Base-by-base conservation (phyloP, 2,797 vertebrate species). In the Cynodonichthys magdalenae region DNA sequence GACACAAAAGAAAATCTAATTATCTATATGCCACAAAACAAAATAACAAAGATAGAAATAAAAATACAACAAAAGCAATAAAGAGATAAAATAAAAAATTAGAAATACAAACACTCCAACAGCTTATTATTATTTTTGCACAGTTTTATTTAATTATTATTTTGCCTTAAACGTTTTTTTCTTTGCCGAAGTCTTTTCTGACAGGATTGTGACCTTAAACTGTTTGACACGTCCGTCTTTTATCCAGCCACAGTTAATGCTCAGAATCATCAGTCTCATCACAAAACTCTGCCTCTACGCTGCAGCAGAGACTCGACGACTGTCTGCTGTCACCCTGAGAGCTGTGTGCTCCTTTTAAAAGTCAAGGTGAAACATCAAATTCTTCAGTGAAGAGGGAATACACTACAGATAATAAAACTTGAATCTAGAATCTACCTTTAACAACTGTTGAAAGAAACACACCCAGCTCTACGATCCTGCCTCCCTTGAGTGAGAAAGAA, bases 331-430 rank as follows among this genome's bases (percentile, higher is more conserved):
- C 79, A 39, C 68, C 46, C 51, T 6, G 36, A 52, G 42, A 71
- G 49, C 49, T 58, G 74, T 14, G 27, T n/a, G 75, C 72, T 70
- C 69, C 71, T 66, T 80, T 81, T 70, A 74, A 81, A 88, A 89
- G 85, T 87, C 82, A 88, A 86, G 87, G 85, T 88, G 89, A 86
- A 54, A 73, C 58, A 1, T 70, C 27, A 5, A 62, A 48, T 54
- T 81, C 53, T 77, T 15, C 48, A 56, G 74, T 63, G 62, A 69
- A 68, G 63, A 73, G 64, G 65, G 52, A 67, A 49, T 20, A 4
- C 9, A 6, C 15, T 15, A 7, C 66, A 66, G 51, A 77, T 78
- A 67, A 66, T 12, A 5, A 54, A 63, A 66, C n/a, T 59, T 69
- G 69, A 52, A 27, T 75, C 66, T 69, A 17, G 27, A 81, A 79